A percentile compares a stretch with the other conserved stretches of the same genome.
Evolutionary conservation across 2,888 invertebrate genomes (phyloP).

Genomic region (Stenodera caucasica): DNA sequence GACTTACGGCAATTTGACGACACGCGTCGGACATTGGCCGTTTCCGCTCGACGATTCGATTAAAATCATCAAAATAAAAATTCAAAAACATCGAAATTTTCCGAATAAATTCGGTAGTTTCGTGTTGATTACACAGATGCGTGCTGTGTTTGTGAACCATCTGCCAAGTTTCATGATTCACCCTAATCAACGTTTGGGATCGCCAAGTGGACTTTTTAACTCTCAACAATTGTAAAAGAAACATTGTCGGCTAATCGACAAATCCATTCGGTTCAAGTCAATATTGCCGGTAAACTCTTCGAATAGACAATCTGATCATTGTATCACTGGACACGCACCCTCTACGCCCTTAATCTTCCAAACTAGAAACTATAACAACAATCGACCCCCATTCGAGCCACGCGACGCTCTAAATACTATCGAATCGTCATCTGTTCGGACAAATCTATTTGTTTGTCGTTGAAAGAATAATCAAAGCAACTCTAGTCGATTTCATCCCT

Average conservation of each 20-base stretch:
- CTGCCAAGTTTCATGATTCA: slow-evolving; percentile 2
- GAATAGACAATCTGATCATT: slow-evolving; percentile 16
- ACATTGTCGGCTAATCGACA: background rate
- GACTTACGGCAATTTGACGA: slow-evolving; percentile 40
- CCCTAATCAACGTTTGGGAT: slow-evolving; percentile 2
- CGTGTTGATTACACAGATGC: slow-evolving; percentile 3
- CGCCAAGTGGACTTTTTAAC: slow-evolving; percentile 3
- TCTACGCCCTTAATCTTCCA: slow-evolving; percentile 3
- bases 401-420: slow-evolving; percentile 38
- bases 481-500: background rate
- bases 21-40: slow-evolving; percentile 37
- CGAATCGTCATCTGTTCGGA: slow-evolving; percentile 34
- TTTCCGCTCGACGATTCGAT: slow-evolving; percentile 26
- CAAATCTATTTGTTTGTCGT: slow-evolving; percentile 19
- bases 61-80: background rate
- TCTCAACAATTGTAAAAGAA: background rate
- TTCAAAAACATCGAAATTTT: no score
- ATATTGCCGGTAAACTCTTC: background rate
- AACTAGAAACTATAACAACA: slow-evolving; percentile 14
- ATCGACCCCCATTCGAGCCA: slow-evolving; percentile 26
- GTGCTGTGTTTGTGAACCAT: background rate
- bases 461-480: background rate
- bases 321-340: slow-evolving; percentile 21
- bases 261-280: background rate
- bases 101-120: background rate